Evolutionary conservation across 2,797 vertebrate genomes (phyloP).

Genomic region (Malurus leucopterus): DNA sequence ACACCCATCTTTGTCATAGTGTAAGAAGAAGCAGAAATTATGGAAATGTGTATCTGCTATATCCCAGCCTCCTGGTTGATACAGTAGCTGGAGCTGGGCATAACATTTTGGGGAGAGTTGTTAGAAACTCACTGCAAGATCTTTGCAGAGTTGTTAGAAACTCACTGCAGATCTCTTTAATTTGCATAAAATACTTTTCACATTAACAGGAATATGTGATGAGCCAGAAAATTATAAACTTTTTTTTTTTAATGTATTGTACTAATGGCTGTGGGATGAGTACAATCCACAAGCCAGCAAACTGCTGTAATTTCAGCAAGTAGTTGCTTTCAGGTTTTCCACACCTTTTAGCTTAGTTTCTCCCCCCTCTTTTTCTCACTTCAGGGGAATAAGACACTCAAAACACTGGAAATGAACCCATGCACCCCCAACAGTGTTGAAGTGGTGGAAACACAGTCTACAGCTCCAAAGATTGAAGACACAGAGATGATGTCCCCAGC

Average conservation of each 20-base stretch:
- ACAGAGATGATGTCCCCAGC: conserved; percentile 72
- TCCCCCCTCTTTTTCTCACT: neutral
- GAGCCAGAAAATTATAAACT: neutral
- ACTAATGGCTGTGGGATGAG: neutral
- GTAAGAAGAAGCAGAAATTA: neutral
- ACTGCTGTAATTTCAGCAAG: neutral
- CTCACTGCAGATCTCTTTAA: neutral
- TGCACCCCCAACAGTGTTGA: conserved; percentile 88
- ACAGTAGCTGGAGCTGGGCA: neutral
- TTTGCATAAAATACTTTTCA: neutral
- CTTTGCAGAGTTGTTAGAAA: neutral
- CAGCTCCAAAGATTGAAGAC: conserved; percentile 75
- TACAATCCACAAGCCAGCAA: neutral
- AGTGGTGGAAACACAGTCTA: conserved; percentile 78
- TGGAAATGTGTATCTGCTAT: neutral
- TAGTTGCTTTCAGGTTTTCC: neutral
- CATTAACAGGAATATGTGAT: neutral
- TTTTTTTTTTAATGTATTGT: neutral
- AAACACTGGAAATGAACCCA: conserved; percentile 88
- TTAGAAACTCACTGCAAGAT: neutral
- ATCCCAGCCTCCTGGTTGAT: neutral
- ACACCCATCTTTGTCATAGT: neutral
- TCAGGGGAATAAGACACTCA: conserved; percentile 71
- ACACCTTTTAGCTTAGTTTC: neutral
- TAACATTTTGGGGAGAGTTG: neutral